Percentiles rank a stretch among this genome's conserved stretches.
These are phyloP conservation scores for Dasyurus viverrinus DNA, from an alignment of 2,113 vertebrate genomes.

Conservation along the genomic window DNA sequence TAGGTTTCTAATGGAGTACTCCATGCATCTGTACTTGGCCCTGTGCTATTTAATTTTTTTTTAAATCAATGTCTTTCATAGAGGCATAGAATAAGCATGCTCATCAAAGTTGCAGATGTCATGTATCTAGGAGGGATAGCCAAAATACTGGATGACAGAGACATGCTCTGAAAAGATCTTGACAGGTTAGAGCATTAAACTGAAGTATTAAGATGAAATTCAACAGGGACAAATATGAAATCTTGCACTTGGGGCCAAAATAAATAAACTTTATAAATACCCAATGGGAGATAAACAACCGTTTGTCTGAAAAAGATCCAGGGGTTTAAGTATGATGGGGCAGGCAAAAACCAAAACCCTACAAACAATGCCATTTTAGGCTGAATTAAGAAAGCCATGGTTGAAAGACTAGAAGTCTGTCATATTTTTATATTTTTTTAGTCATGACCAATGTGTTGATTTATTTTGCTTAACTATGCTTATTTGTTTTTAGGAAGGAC, in stretches of 20 bases:
- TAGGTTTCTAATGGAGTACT: neutral
- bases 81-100: neutral
- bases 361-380: neutral
- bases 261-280: neutral
- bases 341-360: neutral
- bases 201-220: neutral
- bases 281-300: neutral
- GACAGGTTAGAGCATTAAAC: neutral
- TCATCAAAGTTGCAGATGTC: neutral
- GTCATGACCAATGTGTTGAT: neutral
- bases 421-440: too few relatives aligned
- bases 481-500: too few relatives aligned
- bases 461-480: neutral
- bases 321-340: neutral
- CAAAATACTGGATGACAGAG: neutral
- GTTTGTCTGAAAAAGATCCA: neutral
- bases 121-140: neutral
- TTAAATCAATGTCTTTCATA: neutral
- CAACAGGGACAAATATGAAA: neutral
- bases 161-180: neutral
- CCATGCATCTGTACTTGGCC: neutral
- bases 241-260: neutral
- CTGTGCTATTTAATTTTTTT: neutral
- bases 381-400: neutral
- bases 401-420: neutral